These are phyloP conservation scores for Erythrolamprus reginae DNA, from an alignment of 2,113 vertebrate genomes.

Conservation along the genomic window DNA sequence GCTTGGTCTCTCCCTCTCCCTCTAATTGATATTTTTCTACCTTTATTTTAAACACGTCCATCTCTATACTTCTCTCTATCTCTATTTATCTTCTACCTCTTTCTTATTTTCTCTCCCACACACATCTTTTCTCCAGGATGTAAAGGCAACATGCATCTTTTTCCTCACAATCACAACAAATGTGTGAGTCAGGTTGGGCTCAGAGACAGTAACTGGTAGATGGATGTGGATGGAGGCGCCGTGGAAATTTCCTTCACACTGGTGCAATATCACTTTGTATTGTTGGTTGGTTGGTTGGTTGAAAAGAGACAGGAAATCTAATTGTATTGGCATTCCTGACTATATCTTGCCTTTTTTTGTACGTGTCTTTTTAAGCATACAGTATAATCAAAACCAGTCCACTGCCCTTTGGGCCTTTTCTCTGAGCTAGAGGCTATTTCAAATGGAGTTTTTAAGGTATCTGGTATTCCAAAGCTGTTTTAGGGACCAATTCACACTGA, in stretches of 20 bases:
- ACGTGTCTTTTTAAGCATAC: neutral
- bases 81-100: neutral
- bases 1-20: neutral
- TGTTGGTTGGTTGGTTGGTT: neutral
- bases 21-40: neutral
- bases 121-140: neutral
- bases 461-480: slow-evolving; percentile 4
- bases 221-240: neutral
- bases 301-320: neutral
- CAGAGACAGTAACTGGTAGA: neutral
- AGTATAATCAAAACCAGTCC: neutral
- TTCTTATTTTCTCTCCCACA: neutral
- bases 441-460: neutral
- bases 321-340: neutral
- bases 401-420: neutral
- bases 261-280: neutral
- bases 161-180: neutral
- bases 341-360: neutral
- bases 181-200: neutral
- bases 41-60: neutral
- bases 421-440: neutral
- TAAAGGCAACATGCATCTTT: neutral
- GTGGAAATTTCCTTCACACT: neutral
- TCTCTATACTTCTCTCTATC: neutral
- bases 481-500: slow-evolving; percentile 37